Conservation (phyloP, 2,797 vertebrate genomes). For the Acestrorhynchus altus region DNA sequence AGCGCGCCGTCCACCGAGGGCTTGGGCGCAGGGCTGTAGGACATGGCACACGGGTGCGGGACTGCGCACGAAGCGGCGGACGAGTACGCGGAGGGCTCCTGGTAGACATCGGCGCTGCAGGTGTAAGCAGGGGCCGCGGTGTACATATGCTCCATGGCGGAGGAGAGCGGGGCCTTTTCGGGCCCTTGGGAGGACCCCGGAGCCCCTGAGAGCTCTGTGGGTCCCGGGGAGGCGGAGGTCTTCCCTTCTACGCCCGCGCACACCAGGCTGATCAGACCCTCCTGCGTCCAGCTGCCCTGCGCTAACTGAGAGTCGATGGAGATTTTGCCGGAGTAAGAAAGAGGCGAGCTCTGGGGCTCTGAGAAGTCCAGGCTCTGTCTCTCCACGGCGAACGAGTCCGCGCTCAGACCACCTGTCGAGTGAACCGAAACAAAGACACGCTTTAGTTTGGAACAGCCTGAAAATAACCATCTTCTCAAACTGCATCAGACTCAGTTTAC, state of each 20-base stretch:
- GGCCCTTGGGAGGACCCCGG: slow-evolving; percentile 81
- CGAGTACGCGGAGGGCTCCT: slow-evolving; percentile 84
- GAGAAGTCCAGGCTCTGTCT: slow-evolving; percentile 23
- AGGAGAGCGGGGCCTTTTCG: slow-evolving; percentile 69
- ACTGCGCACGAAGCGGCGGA: slow-evolving; percentile 79
- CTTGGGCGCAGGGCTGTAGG: slow-evolving; percentile 84
- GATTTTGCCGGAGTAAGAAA: slow-evolving; percentile 88
- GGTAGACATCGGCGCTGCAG: slow-evolving; percentile 86
- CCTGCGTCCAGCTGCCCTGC: slow-evolving; percentile 80
- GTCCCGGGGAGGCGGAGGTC: slow-evolving; percentile 64
- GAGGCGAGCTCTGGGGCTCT: slow-evolving; percentile 67
- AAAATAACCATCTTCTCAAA: no score
- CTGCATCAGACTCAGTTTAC: no score
- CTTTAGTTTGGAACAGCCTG: no score
- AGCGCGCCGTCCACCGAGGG: slow-evolving; percentile 79
- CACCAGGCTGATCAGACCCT: slow-evolving; percentile 86
- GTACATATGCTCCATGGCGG: slow-evolving; percentile 86
- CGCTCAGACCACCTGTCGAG: slow-evolving; percentile 41
- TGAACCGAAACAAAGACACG: slow-evolving; percentile 14
- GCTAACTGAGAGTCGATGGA: slow-evolving; percentile 86
- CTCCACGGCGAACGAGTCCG: slow-evolving; percentile 28
- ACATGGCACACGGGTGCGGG: slow-evolving; percentile 78
- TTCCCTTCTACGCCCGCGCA: slow-evolving; percentile 73
- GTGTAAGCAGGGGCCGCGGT: slow-evolving; percentile 82
- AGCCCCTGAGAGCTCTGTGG: slow-evolving; percentile 63